Evolutionary conservation across 2,888 invertebrate species (phyloP), one percentile per base, ranked within the genome.

Genomic region (Xiphydria camelus): DNA sequence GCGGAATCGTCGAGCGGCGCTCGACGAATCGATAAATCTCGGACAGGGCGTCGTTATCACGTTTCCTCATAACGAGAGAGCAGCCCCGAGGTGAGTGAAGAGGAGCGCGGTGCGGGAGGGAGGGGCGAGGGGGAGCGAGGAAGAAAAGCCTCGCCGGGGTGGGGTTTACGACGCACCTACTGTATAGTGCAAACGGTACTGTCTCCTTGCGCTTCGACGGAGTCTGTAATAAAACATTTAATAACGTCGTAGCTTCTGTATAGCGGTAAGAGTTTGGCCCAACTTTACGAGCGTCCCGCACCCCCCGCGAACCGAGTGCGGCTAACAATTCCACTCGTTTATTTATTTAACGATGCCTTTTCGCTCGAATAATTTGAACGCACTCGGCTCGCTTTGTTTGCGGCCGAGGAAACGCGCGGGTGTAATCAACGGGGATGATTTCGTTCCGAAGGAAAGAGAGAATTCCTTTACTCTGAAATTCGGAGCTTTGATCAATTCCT

Each of bases 151-250:
- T n/a, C n/a, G n/a, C n/a, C n/a, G n/a, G n/a, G n/a, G n/a, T n/a
- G n/a, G n/a, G n/a, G n/a, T n/a, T n/a, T n/a, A n/a, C n/a, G n/a
- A n/a, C n/a, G n/a, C n/a, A n/a, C n/a, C n/a, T n/a, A n/a, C n/a
- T n/a, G n/a, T n/a, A n/a, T n/a, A n/a, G 4, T 10, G 26, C 26
- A 26, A 26, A 10, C 10, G 10, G 14, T n/a, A 2, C 4, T 5
- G 14, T 22, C 22, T 36, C 17, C 17, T 22, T n/a, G n/a, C n/a
- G 34, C 34, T 34, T 34, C 41, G 9, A 14, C 42, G 45, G 51
- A 52, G 49, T 47, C 49, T 33, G 51, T 52, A 55, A 57, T 58
- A 55, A 59, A 58, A 51, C 49, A 51, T 59, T 57, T 57, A 57
- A 59, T 61, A 58, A 59, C 58, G 47, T 56, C 49, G 47, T 53